Conservation (phyloP, 2,113 vertebrate species). For the Muntiacus muntjak region DNA sequence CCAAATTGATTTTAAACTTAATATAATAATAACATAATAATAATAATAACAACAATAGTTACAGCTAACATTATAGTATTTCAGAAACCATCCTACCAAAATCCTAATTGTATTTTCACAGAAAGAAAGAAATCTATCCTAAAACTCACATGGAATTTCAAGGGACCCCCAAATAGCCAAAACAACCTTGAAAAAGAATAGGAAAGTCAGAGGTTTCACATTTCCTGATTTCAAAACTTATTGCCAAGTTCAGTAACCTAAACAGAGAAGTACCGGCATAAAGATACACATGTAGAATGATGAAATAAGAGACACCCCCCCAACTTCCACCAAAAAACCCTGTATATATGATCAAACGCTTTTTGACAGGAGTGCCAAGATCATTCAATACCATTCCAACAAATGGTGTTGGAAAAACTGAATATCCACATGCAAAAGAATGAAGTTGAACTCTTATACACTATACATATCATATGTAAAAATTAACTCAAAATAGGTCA, state of each 20-base stretch:
- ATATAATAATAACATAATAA: background rate
- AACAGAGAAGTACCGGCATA: background rate
- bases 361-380: background rate
- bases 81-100: background rate
- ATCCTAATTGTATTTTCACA: background rate
- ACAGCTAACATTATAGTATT: background rate
- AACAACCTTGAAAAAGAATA: background rate
- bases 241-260: background rate
- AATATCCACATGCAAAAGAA: background rate
- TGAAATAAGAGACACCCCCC: background rate
- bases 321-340: background rate
- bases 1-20: background rate
- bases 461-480: background rate
- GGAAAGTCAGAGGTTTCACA: background rate
- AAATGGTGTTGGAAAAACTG: background rate
- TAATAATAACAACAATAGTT: background rate
- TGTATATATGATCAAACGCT: background rate
- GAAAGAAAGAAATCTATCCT: background rate
- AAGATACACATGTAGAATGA: background rate
- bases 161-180: background rate
- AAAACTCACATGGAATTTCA: background rate
- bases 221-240: background rate
- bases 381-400: background rate
- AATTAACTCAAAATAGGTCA: background rate
- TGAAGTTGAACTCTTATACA: background rate